These are phyloP conservation scores for Augochlorella aurata DNA, from an alignment of 2,888 invertebrate genomes.

Conservation along the genomic window DNA sequence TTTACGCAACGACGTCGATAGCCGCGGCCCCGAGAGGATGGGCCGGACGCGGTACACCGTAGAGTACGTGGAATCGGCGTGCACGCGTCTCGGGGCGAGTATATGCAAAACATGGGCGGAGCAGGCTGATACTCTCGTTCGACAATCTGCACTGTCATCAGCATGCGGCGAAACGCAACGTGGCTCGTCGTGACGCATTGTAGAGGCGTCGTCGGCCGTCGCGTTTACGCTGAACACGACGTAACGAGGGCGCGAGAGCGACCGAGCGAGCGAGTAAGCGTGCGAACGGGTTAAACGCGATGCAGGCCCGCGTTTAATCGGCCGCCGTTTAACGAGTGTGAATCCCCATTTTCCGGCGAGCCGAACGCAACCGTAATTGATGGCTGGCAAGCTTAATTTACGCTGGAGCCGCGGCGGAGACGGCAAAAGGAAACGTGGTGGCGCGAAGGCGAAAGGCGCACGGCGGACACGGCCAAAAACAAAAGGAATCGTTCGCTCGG, in stretches of 20 bases:
- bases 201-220: slow-evolving; percentile 50
- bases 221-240: slow-evolving; percentile 31
- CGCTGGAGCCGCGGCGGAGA: neutral
- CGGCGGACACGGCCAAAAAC: neutral
- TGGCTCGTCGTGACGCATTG: slow-evolving; percentile 60
- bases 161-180: slow-evolving; percentile 69
- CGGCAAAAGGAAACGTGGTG: neutral
- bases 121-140: slow-evolving; percentile 69
- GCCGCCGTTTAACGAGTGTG: neutral
- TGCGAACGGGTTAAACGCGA: no score
- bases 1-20: slow-evolving; percentile 70
- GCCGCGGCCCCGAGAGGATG: slow-evolving; percentile 41
- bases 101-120: slow-evolving; percentile 73
- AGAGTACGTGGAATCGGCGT: slow-evolving; percentile 39
- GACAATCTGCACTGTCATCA: slow-evolving; percentile 77
- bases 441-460: neutral
- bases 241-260: slow-evolving; percentile 23
- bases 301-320: neutral
- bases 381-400: slow-evolving; percentile 41
- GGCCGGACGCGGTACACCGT: slow-evolving; percentile 11
- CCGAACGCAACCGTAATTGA: slow-evolving; percentile 42
- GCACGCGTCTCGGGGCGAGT: slow-evolving; percentile 51
- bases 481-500: slow-evolving; percentile 42
- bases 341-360: slow-evolving; percentile 13
- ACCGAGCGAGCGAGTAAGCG: no score